phyloP scores from a whole-genome alignment of 2,888 invertebrate species.

The Phyllotreta cruciferae region DNA sequence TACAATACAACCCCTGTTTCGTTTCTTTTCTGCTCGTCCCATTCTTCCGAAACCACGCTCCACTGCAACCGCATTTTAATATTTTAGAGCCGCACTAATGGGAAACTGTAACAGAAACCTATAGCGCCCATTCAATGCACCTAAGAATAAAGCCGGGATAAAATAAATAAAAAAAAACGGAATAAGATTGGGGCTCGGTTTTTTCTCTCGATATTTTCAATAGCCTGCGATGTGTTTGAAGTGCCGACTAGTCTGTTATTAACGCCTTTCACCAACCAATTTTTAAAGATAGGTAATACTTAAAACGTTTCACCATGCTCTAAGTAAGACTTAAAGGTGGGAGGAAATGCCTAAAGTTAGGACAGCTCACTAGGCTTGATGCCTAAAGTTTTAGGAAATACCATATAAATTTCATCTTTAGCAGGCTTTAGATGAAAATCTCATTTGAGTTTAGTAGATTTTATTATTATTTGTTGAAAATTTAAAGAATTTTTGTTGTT shows the following conservation, averaged over 20 bases:
- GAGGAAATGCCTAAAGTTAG: too few relatives aligned
- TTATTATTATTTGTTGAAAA: too few relatives aligned
- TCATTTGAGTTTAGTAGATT: too few relatives aligned
- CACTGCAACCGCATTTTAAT: conserved; percentile 40
- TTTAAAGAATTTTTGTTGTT: too few relatives aligned
- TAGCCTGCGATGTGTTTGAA: conserved; percentile 6
- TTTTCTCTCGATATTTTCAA: conserved; percentile 4
- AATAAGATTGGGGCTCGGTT: conserved; percentile 10
- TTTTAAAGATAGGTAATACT: too few relatives aligned
- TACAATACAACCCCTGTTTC: conserved; percentile 36
- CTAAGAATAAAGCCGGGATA: conserved; percentile 36
- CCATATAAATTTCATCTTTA: too few relatives aligned
- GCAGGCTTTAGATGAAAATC: too few relatives aligned
- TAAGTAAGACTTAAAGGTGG: too few relatives aligned
- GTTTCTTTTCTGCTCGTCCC: conserved; percentile 37
- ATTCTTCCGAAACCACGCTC: conserved; percentile 39
- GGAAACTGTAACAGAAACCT: conserved; percentile 41
- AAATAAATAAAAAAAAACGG: conserved; percentile 40
- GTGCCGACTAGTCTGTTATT: neutral
- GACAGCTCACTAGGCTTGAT: too few relatives aligned
- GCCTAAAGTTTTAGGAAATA: too few relatives aligned
- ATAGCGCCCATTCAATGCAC: conserved; percentile 41
- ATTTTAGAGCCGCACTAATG: conserved; percentile 40
- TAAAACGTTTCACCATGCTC: too few relatives aligned
- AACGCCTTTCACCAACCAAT: too few relatives aligned